Evolutionary conservation across 2,888 invertebrate genomes (phyloP), one percentile per base, ranked within the genome.

Genomic region (Stenchaetothrips biformis): DNA sequence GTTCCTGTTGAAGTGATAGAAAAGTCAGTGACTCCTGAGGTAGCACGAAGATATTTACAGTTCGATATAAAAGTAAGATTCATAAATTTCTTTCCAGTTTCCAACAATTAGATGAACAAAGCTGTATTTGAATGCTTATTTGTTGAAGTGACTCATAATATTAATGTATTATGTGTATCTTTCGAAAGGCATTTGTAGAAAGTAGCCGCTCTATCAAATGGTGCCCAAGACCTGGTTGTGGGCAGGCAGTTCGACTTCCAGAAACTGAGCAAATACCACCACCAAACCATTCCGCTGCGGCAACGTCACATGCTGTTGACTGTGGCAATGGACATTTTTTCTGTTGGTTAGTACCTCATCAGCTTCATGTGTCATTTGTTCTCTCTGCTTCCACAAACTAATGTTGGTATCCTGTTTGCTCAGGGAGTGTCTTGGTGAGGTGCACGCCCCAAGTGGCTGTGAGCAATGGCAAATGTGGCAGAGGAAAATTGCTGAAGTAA

Each of bases 321-420:
- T 92, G 92, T 85, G 92, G 92, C n/a, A 90, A 89, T 84, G 91
- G 91, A 13, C 92, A 92, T 85, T 90, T 91, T 85, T 92, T 92
- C 85, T 92, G 92, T 84, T 92, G 92, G 92, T 91, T 88, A 85
- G 83, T 79, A 18, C 18, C 18, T n/a, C 7, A 7, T 27, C 48
- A 48, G 47, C 25, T n/a, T 18, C 53, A 81, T 62, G 48, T 25
- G 9, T 62, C 25, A 37, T 27, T 18, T 37, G 37, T 37, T 37
- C n/a, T n/a, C n/a, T n/a, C n/a, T 37, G 37, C 37, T 37, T 37
- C 37, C 4, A 4, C 37, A 37, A 37, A 37, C 37, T 48, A 59
- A 53, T 1, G 1, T 7, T 74, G 0, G n/a, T 74, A 53, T 25
- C 4, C 8, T 74, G 67, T 25, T 48, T 74, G 81, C 79, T 16